Evolutionary conservation across 2,797 vertebrate genomes (phyloP).

Genomic region (Coregonus sp.): DNA sequence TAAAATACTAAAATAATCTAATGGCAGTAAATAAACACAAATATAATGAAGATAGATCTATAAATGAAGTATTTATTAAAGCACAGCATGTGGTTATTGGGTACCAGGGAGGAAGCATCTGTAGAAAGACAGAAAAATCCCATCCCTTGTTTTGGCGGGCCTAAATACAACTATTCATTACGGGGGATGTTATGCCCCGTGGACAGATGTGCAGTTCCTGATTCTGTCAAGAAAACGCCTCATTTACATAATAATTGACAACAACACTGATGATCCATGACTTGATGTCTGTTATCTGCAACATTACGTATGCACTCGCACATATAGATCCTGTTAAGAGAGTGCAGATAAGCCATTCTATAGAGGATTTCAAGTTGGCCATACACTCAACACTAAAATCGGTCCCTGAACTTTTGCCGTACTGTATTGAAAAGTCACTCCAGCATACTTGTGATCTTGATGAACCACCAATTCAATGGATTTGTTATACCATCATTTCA

Average conservation of each 20-base stretch:
- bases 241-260: constrained; percentile 43
- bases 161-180: constrained; percentile 20
- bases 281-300: constrained; percentile 32
- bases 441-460: too few relatives aligned
- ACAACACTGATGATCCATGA: constrained; percentile 36
- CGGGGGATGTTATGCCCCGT: constrained; percentile 21
- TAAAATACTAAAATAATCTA: not conserved
- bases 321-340: not conserved
- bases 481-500: too few relatives aligned
- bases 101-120: not conserved
- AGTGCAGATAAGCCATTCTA: too few relatives aligned
- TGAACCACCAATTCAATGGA: too few relatives aligned
- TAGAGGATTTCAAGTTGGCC: too few relatives aligned
- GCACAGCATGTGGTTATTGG: not conserved
- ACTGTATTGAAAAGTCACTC: too few relatives aligned
- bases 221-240: constrained; percentile 20
- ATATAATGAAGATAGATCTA: constrained; percentile 11
- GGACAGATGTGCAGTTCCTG: constrained; percentile 16
- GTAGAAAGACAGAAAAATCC: not conserved
- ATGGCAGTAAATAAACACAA: not conserved
- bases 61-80: not conserved
- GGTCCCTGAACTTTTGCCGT: too few relatives aligned
- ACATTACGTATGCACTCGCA: not conserved
- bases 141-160: not conserved
- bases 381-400: too few relatives aligned